A percentile compares a stretch with the other conserved stretches of the same genome.
phyloP scores from a whole-genome alignment of 2,113 vertebrate genomes.

The Daphoenositta chrysoptera region DNA sequence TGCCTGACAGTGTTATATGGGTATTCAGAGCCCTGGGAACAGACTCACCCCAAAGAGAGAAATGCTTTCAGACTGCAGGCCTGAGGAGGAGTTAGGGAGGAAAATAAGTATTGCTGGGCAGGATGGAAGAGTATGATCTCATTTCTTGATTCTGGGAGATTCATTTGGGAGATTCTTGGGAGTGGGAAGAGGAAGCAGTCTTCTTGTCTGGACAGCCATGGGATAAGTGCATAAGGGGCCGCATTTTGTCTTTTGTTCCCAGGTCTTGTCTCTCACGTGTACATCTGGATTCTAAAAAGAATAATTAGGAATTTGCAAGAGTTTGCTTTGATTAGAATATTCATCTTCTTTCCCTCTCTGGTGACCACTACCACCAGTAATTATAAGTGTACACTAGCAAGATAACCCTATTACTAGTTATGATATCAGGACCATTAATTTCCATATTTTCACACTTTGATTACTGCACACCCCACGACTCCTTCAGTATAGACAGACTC shows the following conservation, averaged over 20 bases:
- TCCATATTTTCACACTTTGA: background rate
- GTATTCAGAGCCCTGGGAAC: background rate
- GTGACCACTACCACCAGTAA: background rate
- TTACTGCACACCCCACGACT: background rate
- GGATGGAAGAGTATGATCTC: background rate
- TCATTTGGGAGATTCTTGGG: background rate
- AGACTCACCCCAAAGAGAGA: background rate
- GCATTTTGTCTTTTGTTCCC: rapidly evolving
- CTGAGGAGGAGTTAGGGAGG: background rate
- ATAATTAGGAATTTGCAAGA: background rate
- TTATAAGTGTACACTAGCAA: background rate
- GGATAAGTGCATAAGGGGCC: background rate
- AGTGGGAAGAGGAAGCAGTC: background rate
- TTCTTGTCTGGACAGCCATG: background rate
- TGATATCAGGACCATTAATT: background rate
- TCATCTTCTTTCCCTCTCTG: background rate
- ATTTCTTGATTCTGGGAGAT: too few species aligned
- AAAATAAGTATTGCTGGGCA: background rate
- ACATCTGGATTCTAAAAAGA: background rate
- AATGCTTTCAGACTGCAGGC: background rate
- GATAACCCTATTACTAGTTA: background rate
- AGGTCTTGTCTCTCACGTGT: background rate
- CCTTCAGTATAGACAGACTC: background rate
- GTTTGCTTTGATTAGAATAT: background rate
- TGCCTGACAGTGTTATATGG: background rate